phyloP scores from a whole-genome alignment of 2,113 vertebrate species.

The Gopherus evgoodei region DNA sequence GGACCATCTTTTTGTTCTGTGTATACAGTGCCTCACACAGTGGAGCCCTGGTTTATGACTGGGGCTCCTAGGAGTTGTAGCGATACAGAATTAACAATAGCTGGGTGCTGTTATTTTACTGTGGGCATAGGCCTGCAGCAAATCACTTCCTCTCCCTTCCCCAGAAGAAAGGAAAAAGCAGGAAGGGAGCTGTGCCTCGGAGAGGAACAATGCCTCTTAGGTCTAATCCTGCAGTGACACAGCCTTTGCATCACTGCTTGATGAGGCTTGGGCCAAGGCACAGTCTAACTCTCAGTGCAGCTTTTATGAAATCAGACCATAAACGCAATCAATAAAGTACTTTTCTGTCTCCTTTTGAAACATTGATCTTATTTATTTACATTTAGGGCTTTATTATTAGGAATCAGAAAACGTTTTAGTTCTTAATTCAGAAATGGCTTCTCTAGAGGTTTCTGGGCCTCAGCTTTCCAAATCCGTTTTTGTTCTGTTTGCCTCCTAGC shows the following conservation, averaged over 20 bases:
- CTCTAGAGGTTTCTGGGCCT: neutral
- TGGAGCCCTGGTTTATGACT: neutral
- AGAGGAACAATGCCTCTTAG: neutral
- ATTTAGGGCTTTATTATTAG: neutral
- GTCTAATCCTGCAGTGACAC: neutral
- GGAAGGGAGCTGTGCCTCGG: neutral
- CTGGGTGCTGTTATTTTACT: neutral
- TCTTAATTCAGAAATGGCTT: neutral
- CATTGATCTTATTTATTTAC: neutral
- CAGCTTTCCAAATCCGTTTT: neutral
- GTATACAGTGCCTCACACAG: neutral
- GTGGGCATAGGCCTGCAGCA: neutral
- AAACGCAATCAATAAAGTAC: neutral
- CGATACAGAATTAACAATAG: neutral
- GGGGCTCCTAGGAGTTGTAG: neutral
- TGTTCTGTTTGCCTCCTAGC: neutral
- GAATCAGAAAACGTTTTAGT: neutral
- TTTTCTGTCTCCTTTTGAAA: neutral
- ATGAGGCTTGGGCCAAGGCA: neutral
- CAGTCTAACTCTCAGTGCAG: neutral
- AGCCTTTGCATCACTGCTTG: neutral
- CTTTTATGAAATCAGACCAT: neutral
- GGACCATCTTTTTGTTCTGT: neutral
- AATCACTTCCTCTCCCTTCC: neutral
- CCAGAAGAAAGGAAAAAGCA: neutral